A percentile compares a stretch with the other conserved stretches of the same genome.
These are phyloP conservation scores for Mechanitis messenoides DNA, from an alignment of 2,888 invertebrate genomes.

Conservation along the genomic window DNA sequence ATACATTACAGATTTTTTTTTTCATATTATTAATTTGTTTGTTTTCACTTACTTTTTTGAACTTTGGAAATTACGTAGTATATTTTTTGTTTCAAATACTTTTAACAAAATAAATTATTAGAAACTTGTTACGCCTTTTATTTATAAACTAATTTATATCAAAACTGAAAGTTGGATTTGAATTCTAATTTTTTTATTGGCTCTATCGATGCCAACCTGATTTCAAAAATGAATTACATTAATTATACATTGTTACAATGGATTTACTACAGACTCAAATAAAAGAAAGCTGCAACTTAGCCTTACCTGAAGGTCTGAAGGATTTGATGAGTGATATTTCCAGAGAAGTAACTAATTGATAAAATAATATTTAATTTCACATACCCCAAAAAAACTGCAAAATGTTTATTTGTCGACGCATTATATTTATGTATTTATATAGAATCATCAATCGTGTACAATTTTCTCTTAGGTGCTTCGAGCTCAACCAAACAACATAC, in stretches of 20 bases:
- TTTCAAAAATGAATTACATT: not conserved
- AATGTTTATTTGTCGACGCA: not conserved
- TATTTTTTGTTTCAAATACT: too few relatives aligned
- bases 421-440: not conserved
- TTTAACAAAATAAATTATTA: constrained; percentile 7
- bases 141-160: not conserved
- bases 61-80: too few relatives aligned
- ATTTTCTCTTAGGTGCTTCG: constrained; percentile 75
- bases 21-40: too few relatives aligned
- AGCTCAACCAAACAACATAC: constrained; percentile 79
- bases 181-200: not conserved
- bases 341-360: constrained; percentile 74
- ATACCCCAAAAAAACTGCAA: not conserved
- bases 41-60: too few relatives aligned
- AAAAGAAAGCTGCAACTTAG: constrained; percentile 42
- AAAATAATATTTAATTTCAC: not conserved
- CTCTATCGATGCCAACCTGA: not conserved
- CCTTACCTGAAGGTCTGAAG: constrained; percentile 80
- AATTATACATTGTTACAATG: constrained; percentile 31
- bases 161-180: not conserved
- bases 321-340: constrained; percentile 85
- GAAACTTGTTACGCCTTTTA: not conserved
- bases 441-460: not conserved
- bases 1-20: too few relatives aligned
- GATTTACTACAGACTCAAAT: constrained; percentile 48